Conservation (phyloP, 2,888 invertebrate genomes). For the Melipona beecheii region DNA sequence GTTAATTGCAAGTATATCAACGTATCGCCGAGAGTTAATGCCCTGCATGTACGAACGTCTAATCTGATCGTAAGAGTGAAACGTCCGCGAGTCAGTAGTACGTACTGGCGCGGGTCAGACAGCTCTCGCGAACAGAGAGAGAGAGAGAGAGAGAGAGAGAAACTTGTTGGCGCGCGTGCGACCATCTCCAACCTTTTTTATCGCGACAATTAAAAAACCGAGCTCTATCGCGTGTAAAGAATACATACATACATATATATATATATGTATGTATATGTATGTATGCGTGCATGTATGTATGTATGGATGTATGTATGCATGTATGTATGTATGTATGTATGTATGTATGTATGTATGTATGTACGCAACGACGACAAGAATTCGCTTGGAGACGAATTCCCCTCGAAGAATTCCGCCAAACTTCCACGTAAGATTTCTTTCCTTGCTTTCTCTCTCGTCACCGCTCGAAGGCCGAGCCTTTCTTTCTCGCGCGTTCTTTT, state of each 20-base stretch:
- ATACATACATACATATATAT: neutral
- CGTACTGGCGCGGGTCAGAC: constrained; percentile 6
- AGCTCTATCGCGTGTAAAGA: neutral
- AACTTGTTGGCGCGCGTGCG: neutral
- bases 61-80: neutral
- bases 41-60: no score
- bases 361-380: constrained; percentile 1
- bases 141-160: constrained; percentile 3
- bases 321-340: neutral
- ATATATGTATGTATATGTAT: neutral
- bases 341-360: neutral
- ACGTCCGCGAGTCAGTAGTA: constrained; percentile 7
- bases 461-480: neutral
- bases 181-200: neutral
- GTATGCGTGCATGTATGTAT: neutral
- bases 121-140: neutral
- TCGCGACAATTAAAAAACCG: neutral
- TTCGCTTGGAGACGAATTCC: constrained; percentile 48
- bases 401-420: constrained; percentile 77
- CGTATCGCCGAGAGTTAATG: no score
- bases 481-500: neutral
- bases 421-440: constrained; percentile 1
- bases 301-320: neutral
- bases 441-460: neutral
- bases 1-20: no score